Conservation (phyloP, 1,140 invertebrate genomes). For the Drosophila simulans region DNA sequence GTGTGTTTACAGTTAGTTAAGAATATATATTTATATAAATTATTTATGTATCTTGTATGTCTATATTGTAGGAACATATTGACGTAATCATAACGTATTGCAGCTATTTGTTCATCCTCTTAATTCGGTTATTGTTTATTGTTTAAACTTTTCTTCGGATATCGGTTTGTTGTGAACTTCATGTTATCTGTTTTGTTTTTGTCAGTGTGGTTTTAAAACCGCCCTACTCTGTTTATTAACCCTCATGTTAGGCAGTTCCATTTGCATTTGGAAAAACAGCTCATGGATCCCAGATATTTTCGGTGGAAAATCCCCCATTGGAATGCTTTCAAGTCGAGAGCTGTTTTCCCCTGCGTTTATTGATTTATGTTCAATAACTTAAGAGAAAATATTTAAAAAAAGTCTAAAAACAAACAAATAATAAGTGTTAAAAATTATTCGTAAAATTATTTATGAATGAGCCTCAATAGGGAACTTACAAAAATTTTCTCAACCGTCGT, state of each 20-base stretch:
- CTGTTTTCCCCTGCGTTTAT: neutral
- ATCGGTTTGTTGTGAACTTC: constrained; percentile 19
- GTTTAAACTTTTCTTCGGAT: constrained; percentile 28
- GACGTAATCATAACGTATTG: constrained; percentile 85
- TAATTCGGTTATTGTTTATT: constrained; percentile 31
- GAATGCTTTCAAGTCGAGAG: constrained; percentile 17
- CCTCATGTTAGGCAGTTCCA: constrained; percentile 39
- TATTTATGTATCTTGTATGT: constrained; percentile 72
- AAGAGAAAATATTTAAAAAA: constrained; percentile 38
- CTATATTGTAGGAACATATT: constrained; percentile 85
- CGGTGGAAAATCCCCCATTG: constrained; percentile 6
- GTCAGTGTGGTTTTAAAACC: neutral
- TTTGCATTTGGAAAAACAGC: constrained; percentile 16
- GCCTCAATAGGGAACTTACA: constrained; percentile 84
- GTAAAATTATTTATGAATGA: constrained; percentile 58
- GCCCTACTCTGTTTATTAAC: constrained; percentile 16
- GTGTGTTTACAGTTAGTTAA: constrained; percentile 70
- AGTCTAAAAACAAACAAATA: constrained; percentile 48
- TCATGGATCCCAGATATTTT: neutral
- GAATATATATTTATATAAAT: constrained; percentile 70
- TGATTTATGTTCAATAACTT: constrained; percentile 28
- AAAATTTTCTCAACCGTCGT: constrained; percentile 79
- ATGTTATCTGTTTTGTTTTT: neutral
- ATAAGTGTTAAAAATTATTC: constrained; percentile 29
- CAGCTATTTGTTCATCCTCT: constrained; percentile 77